Percentiles rank a stretch among this genome's conserved stretches.
Conservation (phyloP, 2,888 invertebrate species). For the Himalopsyche anomala region DNA sequence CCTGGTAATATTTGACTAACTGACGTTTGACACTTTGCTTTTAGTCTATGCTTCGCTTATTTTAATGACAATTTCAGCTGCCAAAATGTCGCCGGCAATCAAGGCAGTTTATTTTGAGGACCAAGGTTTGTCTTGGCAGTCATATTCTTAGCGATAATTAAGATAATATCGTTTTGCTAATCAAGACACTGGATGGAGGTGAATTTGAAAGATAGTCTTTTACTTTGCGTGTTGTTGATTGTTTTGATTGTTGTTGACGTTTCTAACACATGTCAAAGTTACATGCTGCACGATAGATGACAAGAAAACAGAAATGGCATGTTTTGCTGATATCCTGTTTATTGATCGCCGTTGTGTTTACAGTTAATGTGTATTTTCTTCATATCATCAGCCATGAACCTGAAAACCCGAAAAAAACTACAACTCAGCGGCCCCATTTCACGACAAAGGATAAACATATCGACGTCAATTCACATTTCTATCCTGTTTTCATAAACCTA, state of each 20-base stretch:
- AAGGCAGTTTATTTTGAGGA: slow-evolving; percentile 59
- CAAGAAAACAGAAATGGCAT: slow-evolving; percentile 65
- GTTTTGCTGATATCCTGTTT: slow-evolving; percentile 64
- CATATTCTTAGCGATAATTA: slow-evolving; percentile 21
- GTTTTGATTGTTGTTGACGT: slow-evolving; percentile 52
- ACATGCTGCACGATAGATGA: slow-evolving; percentile 57
- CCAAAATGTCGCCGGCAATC: slow-evolving; percentile 51
- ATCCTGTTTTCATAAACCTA: slow-evolving; percentile 51
- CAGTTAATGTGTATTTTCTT: slow-evolving; percentile 71
- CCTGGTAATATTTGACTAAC: not conserved
- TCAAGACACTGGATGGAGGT: slow-evolving; percentile 35
- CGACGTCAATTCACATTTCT: slow-evolving; percentile 55
- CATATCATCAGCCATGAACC: slow-evolving; percentile 70
- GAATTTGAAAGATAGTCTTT: slow-evolving; percentile 17
- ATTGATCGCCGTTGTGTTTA: slow-evolving; percentile 64
- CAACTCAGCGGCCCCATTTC: slow-evolving; percentile 41
- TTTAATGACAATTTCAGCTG: slow-evolving; percentile 44
- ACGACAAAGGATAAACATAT: slow-evolving; percentile 44
- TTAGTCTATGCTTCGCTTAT: not conserved
- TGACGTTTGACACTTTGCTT: slow-evolving; percentile 50
- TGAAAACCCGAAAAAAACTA: slow-evolving; percentile 46
- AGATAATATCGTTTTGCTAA: not conserved
- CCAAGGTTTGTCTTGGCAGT: slow-evolving; percentile 49
- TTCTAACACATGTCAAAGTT: slow-evolving; percentile 45
- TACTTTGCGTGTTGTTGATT: not conserved